Base-by-base conservation (phyloP, 1,140 invertebrate genomes). In the Zaprionus vittiger region DNA sequence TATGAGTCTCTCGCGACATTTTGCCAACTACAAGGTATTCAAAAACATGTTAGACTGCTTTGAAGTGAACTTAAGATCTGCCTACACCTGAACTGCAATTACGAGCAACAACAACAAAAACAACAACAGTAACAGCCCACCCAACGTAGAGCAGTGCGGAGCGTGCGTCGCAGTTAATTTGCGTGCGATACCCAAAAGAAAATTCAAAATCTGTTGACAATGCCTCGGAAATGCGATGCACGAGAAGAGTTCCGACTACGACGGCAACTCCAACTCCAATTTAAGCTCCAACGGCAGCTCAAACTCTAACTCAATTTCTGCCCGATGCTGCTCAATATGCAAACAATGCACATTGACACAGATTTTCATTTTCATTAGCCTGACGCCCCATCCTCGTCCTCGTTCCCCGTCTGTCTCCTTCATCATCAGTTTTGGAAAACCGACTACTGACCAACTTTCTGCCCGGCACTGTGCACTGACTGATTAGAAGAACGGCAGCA, bases 361-460 rank as follows among this genome's bases (percentile, higher is more conserved):
- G 84, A 84, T 89, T 87, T 89, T 89, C 81, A 90, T 87, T 87
- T 87, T 87, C 84, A 87, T 89, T 89, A 81, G 77, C 77, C 49
- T 9, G n/a, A 17, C n/a, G 41, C 15, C 52, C 59, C 49, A 15
- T n/a, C 28, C 37, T 5, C 31, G 1, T n/a, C 0, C 47, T 14
- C 44, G 1, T 11, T 14, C 62, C 17, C 0, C 17, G 2, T 5
- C 5, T 11, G 9, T 9, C 31, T 34, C 9, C 6, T 28, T 37
- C 28, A 12, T 31, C 20, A 22, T 24, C 15, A 52, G 20, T 17
- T 52, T 44, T 20, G 52, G 52, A 37, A 20, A 63, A 64, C 68
- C 61, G 37, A 72, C 34, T 60, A 44, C 66, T 64, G 73, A 72
- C 73, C 68, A 60, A 75, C 44, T 66, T 76, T 76, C 34, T 66